These are phyloP conservation scores for Catagonus wagneri DNA, from an alignment of 2,113 vertebrate genomes.

Conservation along the genomic window DNA sequence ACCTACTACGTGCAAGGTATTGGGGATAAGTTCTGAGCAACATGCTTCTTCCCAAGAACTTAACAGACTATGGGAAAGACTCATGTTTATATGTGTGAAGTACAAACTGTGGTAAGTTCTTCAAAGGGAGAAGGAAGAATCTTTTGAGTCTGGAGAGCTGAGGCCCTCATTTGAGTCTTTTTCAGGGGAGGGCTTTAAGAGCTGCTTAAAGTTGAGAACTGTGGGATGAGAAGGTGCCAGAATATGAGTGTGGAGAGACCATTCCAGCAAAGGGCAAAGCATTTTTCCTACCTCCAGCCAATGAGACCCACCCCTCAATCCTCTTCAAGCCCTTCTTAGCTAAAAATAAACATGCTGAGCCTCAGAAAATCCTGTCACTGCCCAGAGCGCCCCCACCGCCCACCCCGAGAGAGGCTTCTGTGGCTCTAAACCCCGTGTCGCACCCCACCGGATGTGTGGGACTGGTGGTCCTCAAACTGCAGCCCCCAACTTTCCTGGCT, in stretches of 20 bases:
- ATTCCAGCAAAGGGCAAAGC: neutral
- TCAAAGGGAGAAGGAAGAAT: neutral
- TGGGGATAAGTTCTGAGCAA: neutral
- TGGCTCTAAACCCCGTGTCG: neutral
- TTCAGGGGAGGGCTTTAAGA: neutral
- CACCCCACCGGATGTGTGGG: constrained; percentile 47
- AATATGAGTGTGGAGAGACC: neutral
- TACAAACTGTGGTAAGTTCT: neutral
- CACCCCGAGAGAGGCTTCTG: neutral
- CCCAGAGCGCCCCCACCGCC: neutral
- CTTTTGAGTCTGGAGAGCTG: neutral
- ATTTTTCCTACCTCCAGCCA: neutral
- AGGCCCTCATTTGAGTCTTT: neutral
- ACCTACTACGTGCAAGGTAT: neutral
- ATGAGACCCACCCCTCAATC: neutral
- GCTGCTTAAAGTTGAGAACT: neutral
- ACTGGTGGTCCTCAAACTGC: constrained; percentile 72
- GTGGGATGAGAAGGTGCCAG: neutral
- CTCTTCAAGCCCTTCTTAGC: constrained; percentile 10
- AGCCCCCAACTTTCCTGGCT: constrained; percentile 80
- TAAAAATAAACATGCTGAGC: constrained; percentile 62
- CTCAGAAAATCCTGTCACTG: neutral
- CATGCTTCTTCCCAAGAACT: neutral
- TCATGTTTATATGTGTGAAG: accelerated
- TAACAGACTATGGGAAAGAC: neutral